Percentiles rank a stretch among this genome's conserved stretches.
Conservation (phyloP, 2,797 vertebrate species). For the Parauchenoglanis punctatus region DNA sequence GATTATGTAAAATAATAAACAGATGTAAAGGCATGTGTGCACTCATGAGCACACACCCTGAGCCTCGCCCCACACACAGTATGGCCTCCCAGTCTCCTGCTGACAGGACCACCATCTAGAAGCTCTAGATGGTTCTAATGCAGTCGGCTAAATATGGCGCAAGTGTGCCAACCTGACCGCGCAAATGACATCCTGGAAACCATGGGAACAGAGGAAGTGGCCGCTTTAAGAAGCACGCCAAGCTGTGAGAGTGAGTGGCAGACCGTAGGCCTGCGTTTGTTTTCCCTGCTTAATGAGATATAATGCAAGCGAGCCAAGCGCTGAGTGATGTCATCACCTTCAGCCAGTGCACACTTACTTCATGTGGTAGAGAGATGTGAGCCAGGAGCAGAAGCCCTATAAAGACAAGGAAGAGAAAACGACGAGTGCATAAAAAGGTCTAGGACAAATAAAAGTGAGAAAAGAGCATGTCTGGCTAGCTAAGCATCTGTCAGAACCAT, state of each 20-base stretch:
- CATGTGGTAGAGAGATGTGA: slow-evolving; percentile 92
- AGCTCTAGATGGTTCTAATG: slow-evolving; percentile 53
- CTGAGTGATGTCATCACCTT: slow-evolving; percentile 68
- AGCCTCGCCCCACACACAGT: slow-evolving; percentile 50
- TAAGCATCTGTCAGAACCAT: slow-evolving; percentile 63
- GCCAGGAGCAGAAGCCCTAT: slow-evolving; percentile 96
- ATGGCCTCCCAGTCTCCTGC: slow-evolving; percentile 42
- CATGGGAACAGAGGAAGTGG: slow-evolving; percentile 65
- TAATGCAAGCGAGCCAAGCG: slow-evolving; percentile 63
- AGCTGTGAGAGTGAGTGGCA: slow-evolving; percentile 64
- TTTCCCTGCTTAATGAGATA: slow-evolving; percentile 75
- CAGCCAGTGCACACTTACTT: slow-evolving; percentile 84
- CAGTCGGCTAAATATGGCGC: slow-evolving; percentile 71
- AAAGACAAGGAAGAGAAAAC: slow-evolving; percentile 64
- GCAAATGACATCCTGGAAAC: slow-evolving; percentile 75
- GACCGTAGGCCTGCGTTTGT: slow-evolving; percentile 68
- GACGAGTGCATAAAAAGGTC: slow-evolving; percentile 57
- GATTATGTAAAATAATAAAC: slow-evolving; percentile 34
- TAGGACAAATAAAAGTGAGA: slow-evolving; percentile 53
- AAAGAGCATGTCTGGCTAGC: slow-evolving; percentile 60
- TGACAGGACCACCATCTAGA: slow-evolving; percentile 44
- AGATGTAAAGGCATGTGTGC: slow-evolving; percentile 32
- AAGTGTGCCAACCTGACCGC: slow-evolving; percentile 62
- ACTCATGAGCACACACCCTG: slow-evolving; percentile 35
- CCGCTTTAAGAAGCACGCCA: slow-evolving; percentile 64